Base-by-base conservation (phyloP, 2,113 vertebrate genomes). In the Psittacara wagleri region DNA sequence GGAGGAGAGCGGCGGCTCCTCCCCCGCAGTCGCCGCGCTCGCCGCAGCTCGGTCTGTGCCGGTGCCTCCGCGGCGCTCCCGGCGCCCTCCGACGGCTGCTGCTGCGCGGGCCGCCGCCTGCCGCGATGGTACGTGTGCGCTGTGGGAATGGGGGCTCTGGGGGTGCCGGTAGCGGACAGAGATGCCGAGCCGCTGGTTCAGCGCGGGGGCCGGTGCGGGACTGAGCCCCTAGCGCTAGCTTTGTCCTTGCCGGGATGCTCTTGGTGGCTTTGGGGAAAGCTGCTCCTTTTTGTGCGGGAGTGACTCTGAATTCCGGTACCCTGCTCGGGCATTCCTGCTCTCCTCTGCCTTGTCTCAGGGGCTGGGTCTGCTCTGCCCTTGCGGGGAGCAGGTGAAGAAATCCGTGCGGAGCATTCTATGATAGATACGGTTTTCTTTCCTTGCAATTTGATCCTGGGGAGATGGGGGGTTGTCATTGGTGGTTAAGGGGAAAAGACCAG, bases 1-100 rank as follows among this genome's bases (percentile, higher is more conserved):
- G 7, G 91, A 44, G 81, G 57, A 82, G 82, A 46, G 70, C 63
- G 87, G 85, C 72, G 13, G 92, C 96, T 94, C 97, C 94, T 92
- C 97, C 92, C 59, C 63, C 14, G 80, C 79, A 14, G 54, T 74
- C 39, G 44, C 92, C 24, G 52, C 49, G 94, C 89, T 46, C 86
- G 48, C 94, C 49, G 96, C 96, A 95, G 86, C 83, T 64, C 55
- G 35, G 49, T 63, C 87, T 39, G 83, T 59, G 94, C 57, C 78
- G 28, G 48, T 28, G 73, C 86, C 48, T 64, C 95, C 9, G 77
- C 82, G 63, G 52, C 78, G 46, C 77, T 14, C 66, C 13, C 28
- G 62, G 84, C 91, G 25, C 55, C 43, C 14, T 61, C 59, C 51
- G 25, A 61, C 76, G 72, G 83, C 49, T 35, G 92, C 67, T 18